Evolutionary conservation across 1,140 invertebrate species (phyloP), one percentile per base, ranked within the genome.

Genomic region (Stegodyphus dumicola): DNA sequence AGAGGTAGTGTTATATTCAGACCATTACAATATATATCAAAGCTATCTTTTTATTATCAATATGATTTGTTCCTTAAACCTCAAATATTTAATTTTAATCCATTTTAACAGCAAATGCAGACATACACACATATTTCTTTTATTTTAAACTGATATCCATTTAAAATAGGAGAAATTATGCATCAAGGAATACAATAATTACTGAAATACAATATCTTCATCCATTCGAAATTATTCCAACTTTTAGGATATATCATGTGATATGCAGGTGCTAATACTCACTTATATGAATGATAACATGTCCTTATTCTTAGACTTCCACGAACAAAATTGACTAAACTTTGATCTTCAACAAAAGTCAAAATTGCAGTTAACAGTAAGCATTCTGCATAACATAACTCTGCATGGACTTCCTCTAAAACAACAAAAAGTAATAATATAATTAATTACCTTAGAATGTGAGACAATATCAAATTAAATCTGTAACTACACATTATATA

Each of bases 311-410:
- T 97, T 60, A 99, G 92, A 85, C 96, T 96, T 85, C 97, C 97
- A 89, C 96, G 96, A 48, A 99, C 94, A 89, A 99, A 96, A 90
- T 96, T 97, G 15, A 97, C 93, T 65, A 99, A 91, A 88, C 95
- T 98, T 90, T 99, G 98, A 90, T 99, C 97, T 89, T 98, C 96
- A 88, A 98, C 94, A 90, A 98, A 97, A 11, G 95, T 96, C 64
- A 99, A 92, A 89, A 98, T 93, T 3, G 98, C 95, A 89, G 96
- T 94, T 33, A 98, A 91, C 51, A 99, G 91, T 9, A 98, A 91
- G 60, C 95, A 94, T 91, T 99, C 97, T 15, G 97, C 97, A 91
- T 97, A 96, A 89, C 96, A 97, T 49, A 99, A 90, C 90, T 99
- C 97, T 4, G 98, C 98, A 92, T 99, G 98, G 18, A 97, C 94